phyloP scores from a whole-genome alignment of 2,888 invertebrate genomes.

The Acronicta leporina region DNA sequence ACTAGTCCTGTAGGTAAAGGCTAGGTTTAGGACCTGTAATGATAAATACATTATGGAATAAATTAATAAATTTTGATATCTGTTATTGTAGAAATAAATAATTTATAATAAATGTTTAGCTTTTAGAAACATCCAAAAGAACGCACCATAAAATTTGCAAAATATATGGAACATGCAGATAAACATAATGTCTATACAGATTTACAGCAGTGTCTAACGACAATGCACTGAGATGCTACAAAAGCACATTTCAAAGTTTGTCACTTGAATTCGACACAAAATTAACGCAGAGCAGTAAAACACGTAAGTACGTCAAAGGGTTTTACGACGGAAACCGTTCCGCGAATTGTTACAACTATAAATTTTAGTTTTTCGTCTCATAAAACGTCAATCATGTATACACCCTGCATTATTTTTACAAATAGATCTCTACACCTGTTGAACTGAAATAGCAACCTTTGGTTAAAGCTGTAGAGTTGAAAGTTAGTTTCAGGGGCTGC shows the following conservation, averaged over 20 bases:
- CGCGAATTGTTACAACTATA: constrained; percentile 81
- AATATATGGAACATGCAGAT: not conserved
- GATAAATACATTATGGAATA: too few relatives aligned
- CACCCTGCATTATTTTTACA: constrained; percentile 59
- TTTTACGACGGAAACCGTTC: constrained; percentile 77
- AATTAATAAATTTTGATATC: too few relatives aligned
- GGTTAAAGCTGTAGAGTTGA: constrained; percentile 12
- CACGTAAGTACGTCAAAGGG: constrained; percentile 64
- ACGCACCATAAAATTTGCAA: not conserved
- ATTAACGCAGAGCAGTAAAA: constrained; percentile 68
- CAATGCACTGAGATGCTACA: constrained; percentile 43
- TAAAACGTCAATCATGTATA: constrained; percentile 80
- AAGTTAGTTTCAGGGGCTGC: not conserved
- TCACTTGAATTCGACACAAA: constrained; percentile 58
- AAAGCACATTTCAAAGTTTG: constrained; percentile 48
- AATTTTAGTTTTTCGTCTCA: constrained; percentile 74
- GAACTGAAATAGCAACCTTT: constrained; percentile 29
- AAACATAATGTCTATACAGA: constrained; percentile 2
- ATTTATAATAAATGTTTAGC: too few relatives aligned
- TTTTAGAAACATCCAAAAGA: not conserved
- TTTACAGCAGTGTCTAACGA: constrained; percentile 30
- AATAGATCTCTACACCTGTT: constrained; percentile 16
- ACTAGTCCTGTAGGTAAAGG: too few relatives aligned
- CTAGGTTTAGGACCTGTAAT: too few relatives aligned
- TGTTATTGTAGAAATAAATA: too few relatives aligned